Conservation (phyloP, 2,797 vertebrate genomes). For the Crocodylus rhombifer region DNA sequence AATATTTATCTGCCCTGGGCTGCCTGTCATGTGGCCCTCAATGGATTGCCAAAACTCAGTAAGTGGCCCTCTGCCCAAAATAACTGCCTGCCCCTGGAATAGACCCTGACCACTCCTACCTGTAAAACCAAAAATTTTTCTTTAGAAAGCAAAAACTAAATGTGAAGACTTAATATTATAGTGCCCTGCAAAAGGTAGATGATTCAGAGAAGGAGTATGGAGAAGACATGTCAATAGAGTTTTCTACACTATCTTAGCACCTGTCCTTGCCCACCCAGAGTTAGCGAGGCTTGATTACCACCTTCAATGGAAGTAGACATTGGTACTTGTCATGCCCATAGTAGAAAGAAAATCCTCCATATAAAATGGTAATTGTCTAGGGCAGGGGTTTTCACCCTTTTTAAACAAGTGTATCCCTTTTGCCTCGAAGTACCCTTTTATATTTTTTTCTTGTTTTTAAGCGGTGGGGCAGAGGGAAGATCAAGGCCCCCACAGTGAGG, state of each 20-base stretch:
- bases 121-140: background rate
- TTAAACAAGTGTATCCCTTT: too few species aligned
- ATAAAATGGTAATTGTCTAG: background rate
- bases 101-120: too few species aligned
- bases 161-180: background rate
- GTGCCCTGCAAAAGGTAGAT: background rate
- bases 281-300: background rate
- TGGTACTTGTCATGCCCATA: background rate
- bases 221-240: background rate
- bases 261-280: background rate
- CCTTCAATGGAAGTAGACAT: rapidly evolving
- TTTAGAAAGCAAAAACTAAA: background rate
- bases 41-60: too few species aligned
- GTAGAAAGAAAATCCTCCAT: background rate
- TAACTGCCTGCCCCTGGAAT: too few species aligned
- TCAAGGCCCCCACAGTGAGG: too few species aligned
- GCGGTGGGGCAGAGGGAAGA: too few species aligned
- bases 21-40: too few species aligned
- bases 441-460: too few species aligned
- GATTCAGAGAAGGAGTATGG: background rate
- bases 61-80: too few species aligned
- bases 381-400: background rate
- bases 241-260: background rate
- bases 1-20: too few species aligned
- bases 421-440: too few species aligned